A percentile compares a stretch with the other conserved stretches of the same genome.
phyloP scores from a whole-genome alignment of 2,888 invertebrate genomes.

The Acanthosepion lycidas region DNA sequence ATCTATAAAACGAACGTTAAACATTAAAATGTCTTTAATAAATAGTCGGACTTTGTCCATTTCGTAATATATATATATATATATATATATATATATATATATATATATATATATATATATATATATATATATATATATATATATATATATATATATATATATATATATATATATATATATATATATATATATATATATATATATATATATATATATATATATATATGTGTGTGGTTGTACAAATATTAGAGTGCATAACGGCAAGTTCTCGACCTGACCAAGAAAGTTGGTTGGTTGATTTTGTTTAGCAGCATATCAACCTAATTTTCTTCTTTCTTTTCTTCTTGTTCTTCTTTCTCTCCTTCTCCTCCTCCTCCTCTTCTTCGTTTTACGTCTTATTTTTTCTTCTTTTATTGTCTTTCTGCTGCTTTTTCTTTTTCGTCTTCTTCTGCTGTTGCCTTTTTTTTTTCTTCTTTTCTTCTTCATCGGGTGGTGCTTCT shows the following conservation, averaged over 20 bases:
- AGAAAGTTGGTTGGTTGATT: too few relatives aligned
- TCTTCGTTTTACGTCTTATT: too few relatives aligned
- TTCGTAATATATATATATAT: too few relatives aligned
- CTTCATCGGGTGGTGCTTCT: background rate
- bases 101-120: too few relatives aligned
- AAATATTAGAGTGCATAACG: background rate
- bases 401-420: background rate
- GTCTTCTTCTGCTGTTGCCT: background rate
- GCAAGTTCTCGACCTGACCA: background rate
- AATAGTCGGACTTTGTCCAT: too few relatives aligned
- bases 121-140: background rate
- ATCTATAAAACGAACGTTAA: too few relatives aligned
- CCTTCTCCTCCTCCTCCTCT: background rate
- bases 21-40: too few relatives aligned
- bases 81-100: background rate
- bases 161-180: background rate
- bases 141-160: too few relatives aligned
- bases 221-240: background rate
- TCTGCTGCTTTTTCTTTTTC: background rate
- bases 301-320: too few relatives aligned
- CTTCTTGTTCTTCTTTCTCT: background rate
- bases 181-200: slow-evolving; percentile 34
- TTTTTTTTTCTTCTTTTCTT: background rate
- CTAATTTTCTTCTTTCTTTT: background rate
- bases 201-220: background rate